phyloP scores from a whole-genome alignment of 2,888 invertebrate genomes.

The Heliconius ethilla region DNA sequence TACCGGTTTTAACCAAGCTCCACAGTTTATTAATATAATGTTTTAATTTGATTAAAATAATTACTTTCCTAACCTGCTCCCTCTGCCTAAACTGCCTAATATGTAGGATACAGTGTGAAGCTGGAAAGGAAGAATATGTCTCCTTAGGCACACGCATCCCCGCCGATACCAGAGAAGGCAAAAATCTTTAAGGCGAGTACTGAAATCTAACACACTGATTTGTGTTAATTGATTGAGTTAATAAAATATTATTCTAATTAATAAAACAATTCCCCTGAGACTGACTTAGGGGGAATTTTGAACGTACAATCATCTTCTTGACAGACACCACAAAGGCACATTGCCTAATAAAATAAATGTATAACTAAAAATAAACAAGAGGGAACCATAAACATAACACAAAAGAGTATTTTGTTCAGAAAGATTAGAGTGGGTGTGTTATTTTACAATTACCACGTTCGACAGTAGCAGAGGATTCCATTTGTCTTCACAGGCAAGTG shows the following conservation, averaged over 20 bases:
- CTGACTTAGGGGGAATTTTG: background rate
- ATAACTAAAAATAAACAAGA: conserved; percentile 11
- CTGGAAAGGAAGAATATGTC: too few relatives aligned
- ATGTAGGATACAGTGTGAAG: too few relatives aligned
- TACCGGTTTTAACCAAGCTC: background rate
- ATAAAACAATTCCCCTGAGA: background rate
- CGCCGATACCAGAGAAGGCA: too few relatives aligned
- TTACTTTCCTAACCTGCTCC: too few relatives aligned
- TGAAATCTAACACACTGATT: too few relatives aligned
- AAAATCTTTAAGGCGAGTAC: too few relatives aligned
- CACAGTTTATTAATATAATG: background rate
- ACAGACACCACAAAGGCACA: too few relatives aligned
- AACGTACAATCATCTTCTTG: background rate
- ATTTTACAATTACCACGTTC: conserved; percentile 60
- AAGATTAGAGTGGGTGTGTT: conserved; percentile 50
- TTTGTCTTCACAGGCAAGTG: conserved; percentile 70
- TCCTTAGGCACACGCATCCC: too few relatives aligned
- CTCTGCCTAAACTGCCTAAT: too few relatives aligned
- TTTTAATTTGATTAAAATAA: too few relatives aligned
- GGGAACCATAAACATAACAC: conserved; percentile 25
- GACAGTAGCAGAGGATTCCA: conserved; percentile 62
- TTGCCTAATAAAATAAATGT: background rate
- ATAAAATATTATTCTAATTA: too few relatives aligned
- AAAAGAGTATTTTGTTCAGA: conserved; percentile 27
- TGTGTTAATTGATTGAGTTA: too few relatives aligned